A percentile compares a stretch with the other conserved stretches of the same genome.
Conservation (phyloP, 1,140 invertebrate species). For the Lordiphosa mommai region DNA sequence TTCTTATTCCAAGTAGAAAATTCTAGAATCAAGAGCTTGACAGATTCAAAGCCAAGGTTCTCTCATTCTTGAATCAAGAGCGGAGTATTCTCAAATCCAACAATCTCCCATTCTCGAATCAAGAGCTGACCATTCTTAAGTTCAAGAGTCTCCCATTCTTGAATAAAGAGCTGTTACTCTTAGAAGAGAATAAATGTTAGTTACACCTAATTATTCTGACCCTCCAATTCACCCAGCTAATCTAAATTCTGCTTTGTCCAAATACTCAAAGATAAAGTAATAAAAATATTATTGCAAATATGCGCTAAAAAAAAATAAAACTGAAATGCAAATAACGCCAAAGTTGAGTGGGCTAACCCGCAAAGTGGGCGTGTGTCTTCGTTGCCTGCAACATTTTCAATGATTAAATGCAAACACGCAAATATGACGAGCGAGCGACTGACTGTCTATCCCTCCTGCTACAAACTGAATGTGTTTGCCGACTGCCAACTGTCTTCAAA, state of each 20-base stretch:
- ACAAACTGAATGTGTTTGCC: constrained; percentile 48
- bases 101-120: too few relatives aligned
- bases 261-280: constrained; percentile 27
- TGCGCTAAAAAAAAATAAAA: constrained; percentile 3
- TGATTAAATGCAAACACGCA: constrained; percentile 77
- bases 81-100: too few relatives aligned
- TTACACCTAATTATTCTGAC: too few relatives aligned
- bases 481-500: constrained; percentile 75
- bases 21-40: too few relatives aligned
- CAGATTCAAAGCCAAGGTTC: too few relatives aligned
- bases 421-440: constrained; percentile 64
- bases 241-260: neutral
- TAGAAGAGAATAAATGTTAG: too few relatives aligned
- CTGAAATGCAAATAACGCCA: constrained; percentile 61
- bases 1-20: too few relatives aligned
- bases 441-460: constrained; percentile 20
- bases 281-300: constrained; percentile 47
- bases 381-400: constrained; percentile 65
- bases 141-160: too few relatives aligned
- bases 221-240: too few relatives aligned
- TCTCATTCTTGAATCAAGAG: too few relatives aligned
- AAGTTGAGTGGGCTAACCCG: constrained; percentile 1
- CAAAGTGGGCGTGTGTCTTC: constrained; percentile 11
- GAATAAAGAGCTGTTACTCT: too few relatives aligned
- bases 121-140: too few relatives aligned